phyloP scores from a whole-genome alignment of 2,888 invertebrate genomes.

The Melolontha melolontha region DNA sequence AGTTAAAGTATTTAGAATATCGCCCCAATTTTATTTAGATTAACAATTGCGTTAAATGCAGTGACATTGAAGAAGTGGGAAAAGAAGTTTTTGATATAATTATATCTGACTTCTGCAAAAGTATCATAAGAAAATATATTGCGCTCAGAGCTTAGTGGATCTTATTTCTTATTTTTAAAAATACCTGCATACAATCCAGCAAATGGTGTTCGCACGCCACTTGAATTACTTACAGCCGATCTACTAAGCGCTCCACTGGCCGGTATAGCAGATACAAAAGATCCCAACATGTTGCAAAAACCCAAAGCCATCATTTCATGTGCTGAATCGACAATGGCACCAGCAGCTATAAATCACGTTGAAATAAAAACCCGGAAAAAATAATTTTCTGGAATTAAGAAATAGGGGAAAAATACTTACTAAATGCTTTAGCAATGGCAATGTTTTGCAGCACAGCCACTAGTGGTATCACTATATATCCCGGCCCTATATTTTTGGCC shows the following conservation, averaged over 20 bases:
- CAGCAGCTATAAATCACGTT: constrained; percentile 68
- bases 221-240: constrained; percentile 90
- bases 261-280: constrained; percentile 89
- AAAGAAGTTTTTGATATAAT: no score
- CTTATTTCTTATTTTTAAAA: neutral
- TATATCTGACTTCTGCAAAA: no score
- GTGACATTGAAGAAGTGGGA: no score
- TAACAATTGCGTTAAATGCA: no score
- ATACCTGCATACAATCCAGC: constrained; percentile 82
- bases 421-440: constrained; percentile 94
- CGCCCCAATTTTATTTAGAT: no score
- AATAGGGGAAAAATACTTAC: constrained; percentile 68
- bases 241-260: constrained; percentile 89
- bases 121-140: no score
- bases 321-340: constrained; percentile 82
- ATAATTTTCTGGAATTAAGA: no score
- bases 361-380: neutral
- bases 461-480: constrained; percentile 84
- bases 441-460: constrained; percentile 92
- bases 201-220: constrained; percentile 88
- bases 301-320: constrained; percentile 93
- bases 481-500: constrained; percentile 78
- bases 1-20: no score
- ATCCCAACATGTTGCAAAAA: constrained; percentile 83
- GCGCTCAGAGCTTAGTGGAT: no score